Evolutionary conservation across 2,888 invertebrate genomes (phyloP).

Genomic region (Alloscopus bannaensis): DNA sequence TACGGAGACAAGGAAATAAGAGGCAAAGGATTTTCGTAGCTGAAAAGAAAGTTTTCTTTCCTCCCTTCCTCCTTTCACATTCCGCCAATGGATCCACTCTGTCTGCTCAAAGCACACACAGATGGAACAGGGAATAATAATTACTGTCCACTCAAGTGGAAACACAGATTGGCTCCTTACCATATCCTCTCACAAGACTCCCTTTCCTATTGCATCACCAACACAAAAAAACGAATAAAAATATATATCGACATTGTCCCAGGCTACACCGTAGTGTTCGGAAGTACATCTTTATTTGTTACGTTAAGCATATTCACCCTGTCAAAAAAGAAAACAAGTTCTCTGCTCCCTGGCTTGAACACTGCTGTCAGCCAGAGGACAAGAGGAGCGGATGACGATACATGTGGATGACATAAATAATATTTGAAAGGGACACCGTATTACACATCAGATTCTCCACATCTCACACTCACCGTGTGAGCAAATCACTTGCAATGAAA

Average conservation of each 20-base stretch:
- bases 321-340: conserved; percentile 12
- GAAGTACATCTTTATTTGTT: background rate
- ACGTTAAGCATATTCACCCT: background rate
- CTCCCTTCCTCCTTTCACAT: background rate
- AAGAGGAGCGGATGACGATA: background rate
- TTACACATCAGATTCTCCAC: background rate
- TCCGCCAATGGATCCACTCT: background rate
- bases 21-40: background rate
- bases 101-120: conserved; percentile 28
- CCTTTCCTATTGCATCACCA: background rate
- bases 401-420: conserved; percentile 40
- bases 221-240: too few relatives aligned
- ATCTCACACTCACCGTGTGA: too few relatives aligned
- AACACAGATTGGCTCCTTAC: conserved; percentile 69
- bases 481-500: too few relatives aligned
- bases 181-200: background rate
- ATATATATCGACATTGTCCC: background rate
- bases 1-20: background rate
- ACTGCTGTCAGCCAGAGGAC: background rate
- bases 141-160: conserved; percentile 71
- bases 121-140: conserved; percentile 62
- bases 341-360: background rate
- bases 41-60: conserved; percentile 13
- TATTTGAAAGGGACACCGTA: conserved; percentile 11
- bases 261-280: background rate